These are phyloP conservation scores for Drosophila vallismaia DNA, from an alignment of 2,888 invertebrate genomes.

Conservation along the genomic window DNA sequence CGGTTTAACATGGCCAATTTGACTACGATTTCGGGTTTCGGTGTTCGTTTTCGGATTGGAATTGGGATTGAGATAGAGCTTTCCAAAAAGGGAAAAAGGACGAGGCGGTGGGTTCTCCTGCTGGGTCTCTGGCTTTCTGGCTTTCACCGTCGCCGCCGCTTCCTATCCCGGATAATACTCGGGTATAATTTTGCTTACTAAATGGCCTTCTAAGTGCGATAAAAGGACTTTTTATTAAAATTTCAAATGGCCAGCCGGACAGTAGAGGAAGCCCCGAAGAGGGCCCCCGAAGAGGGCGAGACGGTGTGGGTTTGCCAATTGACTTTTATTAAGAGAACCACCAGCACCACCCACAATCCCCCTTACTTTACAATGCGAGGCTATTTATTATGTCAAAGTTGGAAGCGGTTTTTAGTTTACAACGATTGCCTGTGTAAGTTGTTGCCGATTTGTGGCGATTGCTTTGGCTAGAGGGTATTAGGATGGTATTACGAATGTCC, in stretches of 20 bases:
- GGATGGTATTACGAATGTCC: slow-evolving; percentile 20
- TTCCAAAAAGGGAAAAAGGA: slow-evolving; percentile 16
- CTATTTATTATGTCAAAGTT: slow-evolving; percentile 67
- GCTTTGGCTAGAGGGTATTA: slow-evolving; percentile 23
- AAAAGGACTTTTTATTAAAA: slow-evolving; percentile 75
- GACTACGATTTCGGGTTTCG: slow-evolving; percentile 66
- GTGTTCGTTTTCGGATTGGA: slow-evolving; percentile 22
- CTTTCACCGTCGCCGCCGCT: background rate
- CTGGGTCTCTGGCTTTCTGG: slow-evolving; percentile 1
- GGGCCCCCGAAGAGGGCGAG: background rate
- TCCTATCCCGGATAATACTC: slow-evolving; percentile 54
- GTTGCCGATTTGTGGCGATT: slow-evolving; percentile 30
- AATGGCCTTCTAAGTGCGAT: slow-evolving; percentile 75
- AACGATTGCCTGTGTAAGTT: slow-evolving; percentile 30
- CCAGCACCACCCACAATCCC: background rate
- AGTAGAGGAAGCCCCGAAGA: background rate
- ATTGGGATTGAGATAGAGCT: slow-evolving; percentile 33
- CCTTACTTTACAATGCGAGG: slow-evolving; percentile 44
- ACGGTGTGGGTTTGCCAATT: slow-evolving; percentile 53
- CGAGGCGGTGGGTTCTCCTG: slow-evolving; percentile 8
- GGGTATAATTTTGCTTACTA: slow-evolving; percentile 72
- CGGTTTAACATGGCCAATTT: slow-evolving; percentile 75
- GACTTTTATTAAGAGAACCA: slow-evolving; percentile 68
- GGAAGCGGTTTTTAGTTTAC: slow-evolving; percentile 59
- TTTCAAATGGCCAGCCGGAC: slow-evolving; percentile 56